Evolutionary conservation across 23 tunicate genomes (phyloP).

Genomic region (Oikopleura vanhoeffeni): DNA sequence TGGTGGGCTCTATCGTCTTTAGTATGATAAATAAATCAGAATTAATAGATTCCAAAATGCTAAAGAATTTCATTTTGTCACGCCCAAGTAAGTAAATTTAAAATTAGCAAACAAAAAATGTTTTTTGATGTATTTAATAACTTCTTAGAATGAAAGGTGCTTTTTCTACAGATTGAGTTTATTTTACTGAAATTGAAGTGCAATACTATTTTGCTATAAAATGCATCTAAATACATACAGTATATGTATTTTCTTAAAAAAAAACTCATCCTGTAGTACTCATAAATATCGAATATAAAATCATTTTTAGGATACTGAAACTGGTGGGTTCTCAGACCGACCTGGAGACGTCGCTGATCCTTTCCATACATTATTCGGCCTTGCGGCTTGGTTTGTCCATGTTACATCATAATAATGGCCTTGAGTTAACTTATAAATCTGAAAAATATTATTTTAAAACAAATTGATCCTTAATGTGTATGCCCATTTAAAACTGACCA

Average conservation of each 20-base stretch:
- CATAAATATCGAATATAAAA: too few relatives aligned
- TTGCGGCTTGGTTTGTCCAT: conserved; percentile 76
- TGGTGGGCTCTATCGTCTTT: conserved; percentile 94
- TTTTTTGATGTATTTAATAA: too few relatives aligned
- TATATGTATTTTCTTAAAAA: too few relatives aligned
- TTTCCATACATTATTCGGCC: conserved; percentile 79
- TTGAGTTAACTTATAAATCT: background rate
- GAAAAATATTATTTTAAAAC: conserved; percentile 28
- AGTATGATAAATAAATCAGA: conserved; percentile 39
- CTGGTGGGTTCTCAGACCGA: conserved; percentile 85
- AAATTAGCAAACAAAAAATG: too few relatives aligned
- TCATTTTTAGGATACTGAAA: conserved; percentile 40
- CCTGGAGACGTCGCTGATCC: conserved; percentile 92
- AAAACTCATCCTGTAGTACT: too few relatives aligned
- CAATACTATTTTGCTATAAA: too few relatives aligned
- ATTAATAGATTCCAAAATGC: conserved; percentile 49
- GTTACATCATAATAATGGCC: background rate
- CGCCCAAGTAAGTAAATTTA: conserved; percentile 19
- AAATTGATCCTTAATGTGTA: conserved; percentile 78
- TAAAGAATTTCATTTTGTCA: conserved; percentile 54
- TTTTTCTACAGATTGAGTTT: too few relatives aligned
- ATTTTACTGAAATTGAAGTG: too few relatives aligned
- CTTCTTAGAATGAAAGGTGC: too few relatives aligned
- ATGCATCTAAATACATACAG: too few relatives aligned
- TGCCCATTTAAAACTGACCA: too few relatives aligned